Percentiles rank a stretch among this genome's conserved stretches.
These are phyloP conservation scores for Hepsetus odoe DNA, from an alignment of 2,113 vertebrate species.

Conservation along the genomic window DNA sequence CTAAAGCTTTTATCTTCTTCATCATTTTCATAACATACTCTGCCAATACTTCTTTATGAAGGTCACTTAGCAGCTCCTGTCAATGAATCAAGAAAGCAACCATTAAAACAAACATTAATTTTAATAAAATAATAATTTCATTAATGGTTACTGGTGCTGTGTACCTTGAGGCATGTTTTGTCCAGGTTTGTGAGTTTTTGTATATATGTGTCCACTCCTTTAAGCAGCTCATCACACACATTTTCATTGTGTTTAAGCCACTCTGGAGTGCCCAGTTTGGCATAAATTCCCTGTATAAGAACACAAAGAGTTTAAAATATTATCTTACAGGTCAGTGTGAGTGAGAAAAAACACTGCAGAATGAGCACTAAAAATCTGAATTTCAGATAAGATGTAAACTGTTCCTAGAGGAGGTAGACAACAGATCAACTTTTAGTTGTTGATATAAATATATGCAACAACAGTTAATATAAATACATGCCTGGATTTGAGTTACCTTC, in stretches of 20 bases:
- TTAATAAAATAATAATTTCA: neutral
- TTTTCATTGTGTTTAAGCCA: slow-evolving; percentile 74
- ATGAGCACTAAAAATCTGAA: neutral
- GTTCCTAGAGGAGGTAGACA: neutral
- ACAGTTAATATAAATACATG: neutral
- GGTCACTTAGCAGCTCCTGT: slow-evolving; percentile 75
- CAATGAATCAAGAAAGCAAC: too few species aligned
- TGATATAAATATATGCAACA: neutral
- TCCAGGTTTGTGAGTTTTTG: slow-evolving; percentile 57
- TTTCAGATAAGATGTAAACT: too few species aligned
- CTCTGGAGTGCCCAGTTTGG: slow-evolving; percentile 76
- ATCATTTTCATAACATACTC: slow-evolving; percentile 83
- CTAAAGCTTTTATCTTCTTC: slow-evolving; percentile 77
- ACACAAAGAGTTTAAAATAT: neutral
- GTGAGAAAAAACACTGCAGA: neutral
- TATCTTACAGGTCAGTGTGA: neutral
- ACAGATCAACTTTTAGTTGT: neutral
- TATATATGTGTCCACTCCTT: slow-evolving; percentile 57
- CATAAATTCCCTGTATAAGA: slow-evolving; percentile 72
- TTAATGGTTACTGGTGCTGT: neutral
- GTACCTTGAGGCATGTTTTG: slow-evolving; percentile 60
- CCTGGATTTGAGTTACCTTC: slow-evolving; percentile 71
- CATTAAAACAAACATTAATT: neutral
- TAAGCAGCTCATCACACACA: slow-evolving; percentile 73
- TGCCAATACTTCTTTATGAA: slow-evolving; percentile 75